Conservation (phyloP, 2,113 vertebrate species). For the Myxocyprinus asiaticus region DNA sequence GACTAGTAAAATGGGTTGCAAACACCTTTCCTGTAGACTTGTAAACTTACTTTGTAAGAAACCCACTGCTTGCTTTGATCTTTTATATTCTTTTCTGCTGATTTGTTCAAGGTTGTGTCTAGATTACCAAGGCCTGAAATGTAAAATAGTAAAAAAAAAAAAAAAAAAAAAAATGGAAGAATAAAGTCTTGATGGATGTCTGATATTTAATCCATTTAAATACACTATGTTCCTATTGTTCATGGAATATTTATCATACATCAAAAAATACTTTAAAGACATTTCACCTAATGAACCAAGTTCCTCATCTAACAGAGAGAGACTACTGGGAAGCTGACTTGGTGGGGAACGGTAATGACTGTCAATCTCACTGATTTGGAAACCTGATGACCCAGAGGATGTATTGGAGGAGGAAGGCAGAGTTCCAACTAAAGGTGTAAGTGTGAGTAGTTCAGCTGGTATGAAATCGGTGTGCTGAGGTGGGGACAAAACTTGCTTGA, state of each 20-base stretch:
- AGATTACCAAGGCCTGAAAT: conserved; percentile 79
- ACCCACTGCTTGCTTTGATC: conserved; percentile 69
- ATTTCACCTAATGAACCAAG: conserved; percentile 84
- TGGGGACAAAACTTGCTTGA: conserved; percentile 55
- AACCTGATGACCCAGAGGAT: conserved; percentile 5
- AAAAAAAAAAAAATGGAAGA: too few relatives aligned
- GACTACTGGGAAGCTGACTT: conserved; percentile 55
- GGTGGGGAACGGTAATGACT: conserved; percentile 32
- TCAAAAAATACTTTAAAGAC: not conserved
- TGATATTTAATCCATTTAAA: not conserved
- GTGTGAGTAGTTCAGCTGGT: conserved; percentile 57
- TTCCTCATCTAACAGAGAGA: conserved; percentile 88
- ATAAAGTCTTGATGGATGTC: not conserved
- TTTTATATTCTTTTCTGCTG: conserved; percentile 55
- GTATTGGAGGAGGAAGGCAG: conserved; percentile 74
- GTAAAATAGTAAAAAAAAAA: conserved; percentile 11
- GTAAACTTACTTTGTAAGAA: conserved; percentile 76
- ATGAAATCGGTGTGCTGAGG: conserved; percentile 40
- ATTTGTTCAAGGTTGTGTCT: conserved; percentile 61
- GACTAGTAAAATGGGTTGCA: too few relatives aligned
- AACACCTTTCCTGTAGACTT: not conserved
- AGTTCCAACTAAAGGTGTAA: conserved; percentile 72
- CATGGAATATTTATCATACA: not conserved
- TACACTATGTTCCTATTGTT: too few relatives aligned
- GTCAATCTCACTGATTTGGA: not conserved